phyloP scores from a whole-genome alignment of 2,113 vertebrate genomes.

The Sinosuthora webbiana region DNA sequence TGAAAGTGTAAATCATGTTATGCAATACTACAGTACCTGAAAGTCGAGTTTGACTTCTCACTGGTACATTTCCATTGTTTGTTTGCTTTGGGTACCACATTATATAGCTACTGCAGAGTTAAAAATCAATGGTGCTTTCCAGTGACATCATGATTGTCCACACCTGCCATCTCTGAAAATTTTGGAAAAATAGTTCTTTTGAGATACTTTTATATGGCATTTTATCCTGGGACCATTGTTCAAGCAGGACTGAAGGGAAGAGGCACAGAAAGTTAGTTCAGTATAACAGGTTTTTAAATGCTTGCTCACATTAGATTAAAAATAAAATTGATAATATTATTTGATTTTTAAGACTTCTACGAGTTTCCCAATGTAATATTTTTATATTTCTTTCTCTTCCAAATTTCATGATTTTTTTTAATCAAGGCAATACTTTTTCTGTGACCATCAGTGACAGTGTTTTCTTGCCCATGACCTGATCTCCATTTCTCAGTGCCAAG shows the following conservation, averaged over 20 bases:
- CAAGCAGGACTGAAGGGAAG: background rate
- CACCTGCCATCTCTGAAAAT: background rate
- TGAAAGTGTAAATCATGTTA: background rate
- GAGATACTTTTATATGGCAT: background rate
- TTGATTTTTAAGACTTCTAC: background rate
- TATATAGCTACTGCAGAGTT: background rate
- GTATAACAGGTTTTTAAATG: background rate
- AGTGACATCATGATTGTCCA: background rate
- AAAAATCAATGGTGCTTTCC: background rate
- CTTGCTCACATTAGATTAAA: background rate
- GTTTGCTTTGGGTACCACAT: constrained; percentile 9
- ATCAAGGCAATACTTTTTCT: background rate
- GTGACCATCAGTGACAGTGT: background rate
- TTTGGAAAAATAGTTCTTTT: background rate
- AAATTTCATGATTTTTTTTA: background rate
- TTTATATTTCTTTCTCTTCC: background rate
- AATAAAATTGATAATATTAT: background rate
- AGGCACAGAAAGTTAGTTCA: background rate
- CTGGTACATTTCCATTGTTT: constrained; percentile 57
- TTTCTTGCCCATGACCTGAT: background rate
- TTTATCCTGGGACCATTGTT: background rate
- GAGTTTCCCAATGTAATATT: background rate
- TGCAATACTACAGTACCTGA: constrained; percentile 41
- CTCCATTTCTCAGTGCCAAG: background rate
- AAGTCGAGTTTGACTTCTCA: constrained; percentile 44